Conservation (phyloP, 2,797 vertebrate genomes). For the Parambassis ranga region DNA sequence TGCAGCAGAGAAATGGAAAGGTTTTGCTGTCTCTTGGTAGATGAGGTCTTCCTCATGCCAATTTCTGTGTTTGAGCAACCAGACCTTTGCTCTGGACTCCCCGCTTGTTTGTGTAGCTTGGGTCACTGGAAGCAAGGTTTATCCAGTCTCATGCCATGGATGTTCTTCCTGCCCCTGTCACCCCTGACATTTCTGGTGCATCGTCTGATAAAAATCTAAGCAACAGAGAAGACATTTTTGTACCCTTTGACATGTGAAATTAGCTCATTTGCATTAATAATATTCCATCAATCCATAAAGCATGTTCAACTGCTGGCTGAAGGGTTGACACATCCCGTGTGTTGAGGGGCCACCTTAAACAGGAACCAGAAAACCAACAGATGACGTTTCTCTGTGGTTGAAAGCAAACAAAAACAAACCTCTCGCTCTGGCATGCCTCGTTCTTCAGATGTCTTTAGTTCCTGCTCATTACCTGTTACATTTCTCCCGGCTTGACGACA, state of each 20-base stretch:
- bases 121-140: constrained; percentile 33
- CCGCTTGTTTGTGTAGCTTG: constrained; percentile 35
- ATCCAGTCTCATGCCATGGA: too few relatives aligned
- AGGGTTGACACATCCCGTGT: constrained; percentile 7
- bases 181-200: too few relatives aligned
- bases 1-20: constrained; percentile 6
- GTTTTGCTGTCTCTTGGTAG: too few relatives aligned
- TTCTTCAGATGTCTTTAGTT: constrained; percentile 39
- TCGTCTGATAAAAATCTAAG: too few relatives aligned
- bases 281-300: neutral
- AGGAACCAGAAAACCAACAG: neutral
- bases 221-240: too few relatives aligned
- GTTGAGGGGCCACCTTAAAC: neutral
- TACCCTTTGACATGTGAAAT: neutral
- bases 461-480: constrained; percentile 27
- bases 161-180: too few relatives aligned
- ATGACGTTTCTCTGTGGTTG: too few relatives aligned
- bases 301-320: neutral
- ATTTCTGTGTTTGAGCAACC: neutral
- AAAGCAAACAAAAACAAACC: constrained; percentile 5
- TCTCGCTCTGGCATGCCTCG: constrained; percentile 1
- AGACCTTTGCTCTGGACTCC: neutral
- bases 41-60: too few relatives aligned
- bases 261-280: constrained; percentile 13
- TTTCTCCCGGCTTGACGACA: constrained; percentile 19